Percentiles rank a stretch among this genome's conserved stretches.
These are phyloP conservation scores for Lepidurus couesii DNA, from an alignment of 1,140 invertebrate species.

Conservation along the genomic window DNA sequence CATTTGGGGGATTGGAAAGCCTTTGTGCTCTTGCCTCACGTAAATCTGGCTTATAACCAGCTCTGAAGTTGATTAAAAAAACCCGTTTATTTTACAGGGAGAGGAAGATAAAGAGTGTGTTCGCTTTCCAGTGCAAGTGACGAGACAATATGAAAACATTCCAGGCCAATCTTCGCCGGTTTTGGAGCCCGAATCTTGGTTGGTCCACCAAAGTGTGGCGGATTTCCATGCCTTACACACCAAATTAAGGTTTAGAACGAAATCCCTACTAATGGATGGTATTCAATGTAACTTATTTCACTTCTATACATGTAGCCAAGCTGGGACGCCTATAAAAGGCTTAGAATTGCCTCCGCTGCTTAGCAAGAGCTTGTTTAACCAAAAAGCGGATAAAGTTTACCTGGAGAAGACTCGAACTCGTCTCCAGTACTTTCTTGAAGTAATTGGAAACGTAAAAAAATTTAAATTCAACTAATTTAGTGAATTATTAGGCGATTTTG, in stretches of 20 bases:
- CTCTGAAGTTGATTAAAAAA: neutral
- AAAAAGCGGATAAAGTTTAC: constrained; percentile 63
- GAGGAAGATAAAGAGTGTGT: constrained; percentile 70
- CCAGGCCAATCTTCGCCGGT: neutral
- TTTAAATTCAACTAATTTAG: neutral
- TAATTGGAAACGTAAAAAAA: constrained; percentile 45
- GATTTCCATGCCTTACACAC: constrained; percentile 79
- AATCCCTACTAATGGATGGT: constrained; percentile 6
- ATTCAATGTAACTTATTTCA: constrained; percentile 30
- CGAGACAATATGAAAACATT: neutral
- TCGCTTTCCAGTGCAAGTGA: constrained; percentile 72
- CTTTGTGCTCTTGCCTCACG: constrained; percentile 71
- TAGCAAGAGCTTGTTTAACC: constrained; percentile 70
- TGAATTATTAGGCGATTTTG: constrained; percentile 62
- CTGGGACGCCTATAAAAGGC: constrained; percentile 70
- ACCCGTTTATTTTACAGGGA: constrained; percentile 47
- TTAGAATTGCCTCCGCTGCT: constrained; percentile 71
- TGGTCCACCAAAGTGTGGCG: constrained; percentile 68
- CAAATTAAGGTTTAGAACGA: constrained; percentile 58
- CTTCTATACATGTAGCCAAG: constrained; percentile 47
- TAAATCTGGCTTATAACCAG: constrained; percentile 42
- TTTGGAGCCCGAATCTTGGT: constrained; percentile 53
- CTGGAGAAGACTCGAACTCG: constrained; percentile 73
- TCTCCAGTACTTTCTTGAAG: constrained; percentile 79
- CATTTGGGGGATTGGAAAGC: constrained; percentile 79